These are phyloP conservation scores for Eudemis profundana DNA, from an alignment of 2,888 invertebrate genomes.

Conservation along the genomic window DNA sequence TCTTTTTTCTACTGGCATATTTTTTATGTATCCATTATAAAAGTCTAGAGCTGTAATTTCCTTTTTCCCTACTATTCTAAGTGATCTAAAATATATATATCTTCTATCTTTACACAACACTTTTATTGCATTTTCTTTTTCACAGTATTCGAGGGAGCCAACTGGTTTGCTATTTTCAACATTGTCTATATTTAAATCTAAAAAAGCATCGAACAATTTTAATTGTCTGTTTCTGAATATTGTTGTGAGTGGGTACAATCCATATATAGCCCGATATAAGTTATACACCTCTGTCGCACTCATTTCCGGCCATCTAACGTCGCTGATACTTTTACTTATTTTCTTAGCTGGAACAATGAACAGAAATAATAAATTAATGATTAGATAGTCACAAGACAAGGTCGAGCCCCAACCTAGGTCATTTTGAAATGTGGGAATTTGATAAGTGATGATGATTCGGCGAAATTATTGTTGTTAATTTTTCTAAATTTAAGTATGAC, in stretches of 20 bases:
- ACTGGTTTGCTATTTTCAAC: slow-evolving; percentile 57
- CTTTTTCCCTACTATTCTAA: slow-evolving; percentile 89
- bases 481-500: too few relatives aligned
- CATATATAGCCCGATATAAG: slow-evolving; percentile 88
- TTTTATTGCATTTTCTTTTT: slow-evolving; percentile 83
- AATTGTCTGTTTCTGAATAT: slow-evolving; percentile 85
- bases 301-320: slow-evolving; percentile 88
- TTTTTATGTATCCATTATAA: slow-evolving; percentile 93
- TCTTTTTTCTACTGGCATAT: slow-evolving; percentile 70
- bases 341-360: slow-evolving; percentile 88
- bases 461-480: too few relatives aligned
- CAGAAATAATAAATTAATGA: slow-evolving; percentile 18
- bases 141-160: slow-evolving; percentile 87
- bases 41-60: slow-evolving; percentile 92
- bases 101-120: slow-evolving; percentile 88
- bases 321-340: slow-evolving; percentile 86
- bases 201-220: slow-evolving; percentile 86
- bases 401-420: too few relatives aligned
- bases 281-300: slow-evolving; percentile 88
- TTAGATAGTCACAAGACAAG: background rate
- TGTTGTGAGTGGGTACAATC: slow-evolving; percentile 87
- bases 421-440: background rate
- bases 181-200: slow-evolving; percentile 55
- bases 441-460: too few relatives aligned
- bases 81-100: slow-evolving; percentile 87